Percentiles rank a stretch among this genome's conserved stretches.
phyloP scores from a whole-genome alignment of 2,888 invertebrate genomes.

The Andrena haemorrhoa region DNA sequence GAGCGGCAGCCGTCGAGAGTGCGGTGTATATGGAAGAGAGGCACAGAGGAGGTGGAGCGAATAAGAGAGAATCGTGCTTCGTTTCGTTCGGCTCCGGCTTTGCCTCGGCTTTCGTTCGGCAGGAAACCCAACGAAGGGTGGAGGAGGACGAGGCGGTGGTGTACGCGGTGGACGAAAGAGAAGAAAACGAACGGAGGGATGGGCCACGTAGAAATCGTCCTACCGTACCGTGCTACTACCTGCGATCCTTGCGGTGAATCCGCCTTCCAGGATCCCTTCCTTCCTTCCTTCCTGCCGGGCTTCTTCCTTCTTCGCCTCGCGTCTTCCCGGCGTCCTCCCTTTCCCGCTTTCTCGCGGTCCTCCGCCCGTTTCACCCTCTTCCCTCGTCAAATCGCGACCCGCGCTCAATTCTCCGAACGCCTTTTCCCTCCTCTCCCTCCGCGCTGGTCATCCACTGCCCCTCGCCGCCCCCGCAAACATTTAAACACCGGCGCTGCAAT shows the following conservation, averaged over 20 bases:
- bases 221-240: constrained; percentile 75
- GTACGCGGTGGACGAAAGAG: constrained; percentile 71
- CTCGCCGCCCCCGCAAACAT: not conserved
- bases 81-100: constrained; percentile 78
- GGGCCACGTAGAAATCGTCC: constrained; percentile 75
- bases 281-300: constrained; percentile 72
- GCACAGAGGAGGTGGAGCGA: constrained; percentile 77
- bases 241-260: constrained; percentile 73
- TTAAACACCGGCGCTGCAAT: constrained; percentile 21
- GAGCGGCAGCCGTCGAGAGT: constrained; percentile 39
- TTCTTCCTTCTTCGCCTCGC: constrained; percentile 52
- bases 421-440: not conserved
- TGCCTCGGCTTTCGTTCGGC: constrained; percentile 73
- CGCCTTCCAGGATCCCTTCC: constrained; percentile 74
- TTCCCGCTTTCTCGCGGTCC: constrained; percentile 2
- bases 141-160: constrained; percentile 59
- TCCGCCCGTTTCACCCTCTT: constrained; percentile 1
- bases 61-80: constrained; percentile 81
- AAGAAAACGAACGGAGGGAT: constrained; percentile 69
- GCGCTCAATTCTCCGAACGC: constrained; percentile 6
- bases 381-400: constrained; percentile 11
- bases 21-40: constrained; percentile 47
- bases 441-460: not conserved
- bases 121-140: constrained; percentile 67
- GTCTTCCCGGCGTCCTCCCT: constrained; percentile 24